Base-by-base conservation (phyloP, 2,888 invertebrate genomes). In the Sarcophaga variegata region DNA sequence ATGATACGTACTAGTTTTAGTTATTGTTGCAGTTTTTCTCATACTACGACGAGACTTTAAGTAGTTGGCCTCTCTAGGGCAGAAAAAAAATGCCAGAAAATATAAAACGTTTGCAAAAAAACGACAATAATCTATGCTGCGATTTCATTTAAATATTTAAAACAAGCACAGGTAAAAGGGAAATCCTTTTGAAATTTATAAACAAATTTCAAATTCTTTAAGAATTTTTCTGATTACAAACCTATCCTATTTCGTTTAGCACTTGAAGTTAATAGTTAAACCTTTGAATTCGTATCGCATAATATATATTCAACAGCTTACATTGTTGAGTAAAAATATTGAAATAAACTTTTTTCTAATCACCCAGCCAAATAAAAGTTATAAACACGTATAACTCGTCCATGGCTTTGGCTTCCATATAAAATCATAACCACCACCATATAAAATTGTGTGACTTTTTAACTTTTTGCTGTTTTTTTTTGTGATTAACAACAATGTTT, bases 381-480 rank as follows among this genome's bases (percentile, higher is more conserved):
- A 45, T 54, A 62, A 69, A 59, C 71, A 75, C 78, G 67, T 74
- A 69, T 22, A 63, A 72, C 80, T 76, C 83, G 76, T 81, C 70
- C 59, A 54, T 78, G 64, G 79, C 27, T 83, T 83, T 63, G 78
- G 54, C 63, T 75, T 59, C 45, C 49, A 86, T 83, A 78, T 81
- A 78, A 81, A 86, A 81, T 83, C 81, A 83, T 83, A 86, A 83
- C 83, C 66, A 75, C 37, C 37, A 37, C 70, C 81, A 75, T 62
- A 78, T 86, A 62, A 86, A 83, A 75, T 69, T 75, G 75, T 83
- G 74, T 81, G 81, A 86, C 86, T 81, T 86, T 74, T 81, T 59
- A 83, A 80, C 81, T 86, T 86, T 6, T 37, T 6, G 37, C 5
- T 5, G 27, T 5, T 37, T 37, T 37, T 37, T 67, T 37, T 37